Base-by-base conservation (phyloP, 2,797 vertebrate species). In the Dryobates pubescens region DNA sequence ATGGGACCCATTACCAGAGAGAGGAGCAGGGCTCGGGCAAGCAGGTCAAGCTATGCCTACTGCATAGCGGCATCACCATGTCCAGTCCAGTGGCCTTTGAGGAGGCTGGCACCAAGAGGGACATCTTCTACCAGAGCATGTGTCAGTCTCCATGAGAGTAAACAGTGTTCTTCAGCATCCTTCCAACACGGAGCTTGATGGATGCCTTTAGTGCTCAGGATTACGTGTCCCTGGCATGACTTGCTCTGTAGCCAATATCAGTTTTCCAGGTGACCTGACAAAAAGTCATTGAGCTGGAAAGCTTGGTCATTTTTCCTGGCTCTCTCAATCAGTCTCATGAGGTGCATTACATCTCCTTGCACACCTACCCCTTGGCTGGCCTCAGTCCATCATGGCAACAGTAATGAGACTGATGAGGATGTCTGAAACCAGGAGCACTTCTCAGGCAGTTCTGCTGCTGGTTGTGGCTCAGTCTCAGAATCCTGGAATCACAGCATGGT, bases 51-150 rank as follows among this genome's bases (percentile, higher is more conserved):
- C 32, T 34, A 45, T 32, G 38, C 13, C 61, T 24, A 64, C 17
- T 13, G 17, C 73, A 79, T 62, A 2, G n/a, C 6, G 3, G 57
- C 27, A 45, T 26, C 36, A 10, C 30, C 4, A 0, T 13, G 65
- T 27, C 36, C 9, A 1, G 41, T 29, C 26, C n/a, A 2, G 53
- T 9, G 65, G 63, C 62, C 54, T 6, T 29, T 11, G 67, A 11
- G 20, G 43, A 18, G 57, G 58, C 17, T 13, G 63, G 62, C 43
- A 10, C 20, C 0, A 0, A 9, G 30, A n/a, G 16, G 43, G 22
- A 18, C 1, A 1, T 9, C 47, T 43, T 38, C 67, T 6, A 0
- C 5, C 58, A 12, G 76, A 19, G 23, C 3, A 0, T 0, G 0
- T 7, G 10, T 2, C 56, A 30, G 54, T 7, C 80, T 29, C 77